Evolutionary conservation across 2,797 vertebrate species (phyloP).

Genomic region (Odontamblyopus lacepedii): DNA sequence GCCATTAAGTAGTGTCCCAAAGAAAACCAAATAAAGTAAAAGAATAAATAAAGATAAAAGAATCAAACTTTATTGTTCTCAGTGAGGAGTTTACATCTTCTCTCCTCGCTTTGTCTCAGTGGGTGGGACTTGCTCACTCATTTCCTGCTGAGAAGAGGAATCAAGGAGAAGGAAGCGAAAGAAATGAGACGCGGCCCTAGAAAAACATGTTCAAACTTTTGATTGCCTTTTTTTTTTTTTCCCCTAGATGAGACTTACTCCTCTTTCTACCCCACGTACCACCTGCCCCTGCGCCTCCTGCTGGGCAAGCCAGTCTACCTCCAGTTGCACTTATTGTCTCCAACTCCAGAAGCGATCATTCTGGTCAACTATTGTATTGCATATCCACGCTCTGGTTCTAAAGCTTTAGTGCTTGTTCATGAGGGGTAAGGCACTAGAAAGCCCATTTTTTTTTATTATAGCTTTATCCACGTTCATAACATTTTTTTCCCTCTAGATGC

Average conservation of each 20-base stretch:
- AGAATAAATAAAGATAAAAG: no score
- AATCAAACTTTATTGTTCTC: no score
- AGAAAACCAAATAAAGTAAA: no score
- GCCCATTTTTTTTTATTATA: neutral
- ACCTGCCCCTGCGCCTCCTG: constrained; percentile 60
- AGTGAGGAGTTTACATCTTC: no score
- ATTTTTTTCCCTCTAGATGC: constrained; percentile 54
- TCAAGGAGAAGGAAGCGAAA: no score
- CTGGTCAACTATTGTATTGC: constrained; percentile 79
- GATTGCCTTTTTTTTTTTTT: neutral
- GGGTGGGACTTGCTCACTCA: no score
- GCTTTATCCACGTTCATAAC: neutral
- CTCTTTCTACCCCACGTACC: constrained; percentile 45
- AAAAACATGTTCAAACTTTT: neutral
- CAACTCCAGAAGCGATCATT: constrained; percentile 52
- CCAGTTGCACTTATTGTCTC: constrained; percentile 60
- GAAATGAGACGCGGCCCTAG: no score
- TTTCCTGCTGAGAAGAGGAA: no score
- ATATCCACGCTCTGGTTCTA: constrained; percentile 72
- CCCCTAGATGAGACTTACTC: constrained; percentile 61
- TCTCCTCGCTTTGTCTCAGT: no score
- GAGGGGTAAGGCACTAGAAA: constrained; percentile 65
- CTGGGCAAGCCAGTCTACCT: constrained; percentile 72
- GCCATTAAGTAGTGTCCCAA: no score
- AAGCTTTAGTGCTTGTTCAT: constrained; percentile 72